Base-by-base conservation (phyloP, 1,140 invertebrate genomes). In the Battus philenor region DNA sequence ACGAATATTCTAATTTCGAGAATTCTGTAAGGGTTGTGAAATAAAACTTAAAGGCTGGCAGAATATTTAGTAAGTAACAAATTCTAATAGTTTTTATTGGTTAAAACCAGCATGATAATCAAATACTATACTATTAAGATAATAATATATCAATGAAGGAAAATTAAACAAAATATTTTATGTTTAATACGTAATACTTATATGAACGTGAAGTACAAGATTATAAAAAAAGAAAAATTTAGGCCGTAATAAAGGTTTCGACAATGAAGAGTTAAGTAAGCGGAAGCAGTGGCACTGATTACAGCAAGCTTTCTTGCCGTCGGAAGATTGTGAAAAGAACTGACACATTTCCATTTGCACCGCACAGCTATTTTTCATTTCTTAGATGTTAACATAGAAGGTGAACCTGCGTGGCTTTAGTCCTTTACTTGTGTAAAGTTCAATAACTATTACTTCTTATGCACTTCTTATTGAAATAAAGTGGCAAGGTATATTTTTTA, bases 281-380 rank as follows among this genome's bases (percentile, higher is more conserved):
- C 36, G 36, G 15, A 29, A 26, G 29, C 38, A 41, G 38, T 38
- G 36, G 10, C 29, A 16, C 41, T 68, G 62, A 68, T 68, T 68
- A 65, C 52, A 30, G 13, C 34, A 47, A 50, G 61, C 50, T 54
- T 57, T 65, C 59, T 55, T 57, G 46, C 38, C 43, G 36, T 22
- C 33, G 32, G 34, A 43, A 50, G 44, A 15, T 31, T 36, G 27
- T 50, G 50, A 62, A 59, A 55, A 44, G 53, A 46, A 44, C 50
- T 66, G 66, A 63, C 66, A 66, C 27, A 63, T 49, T 57, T 65
- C 59, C 50, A 27, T 45, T 24, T 36, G 43, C 34, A 44, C 33
- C 36, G 39, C 43, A 30, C 4, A 24, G 10, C 46, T 36, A 47
- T 45, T 56, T 50, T 52, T 49, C 18, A 39, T 49, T 43, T 53